phyloP scores from a whole-genome alignment of 2,797 vertebrate genomes.

The Erpetoichthys calabaricus region DNA sequence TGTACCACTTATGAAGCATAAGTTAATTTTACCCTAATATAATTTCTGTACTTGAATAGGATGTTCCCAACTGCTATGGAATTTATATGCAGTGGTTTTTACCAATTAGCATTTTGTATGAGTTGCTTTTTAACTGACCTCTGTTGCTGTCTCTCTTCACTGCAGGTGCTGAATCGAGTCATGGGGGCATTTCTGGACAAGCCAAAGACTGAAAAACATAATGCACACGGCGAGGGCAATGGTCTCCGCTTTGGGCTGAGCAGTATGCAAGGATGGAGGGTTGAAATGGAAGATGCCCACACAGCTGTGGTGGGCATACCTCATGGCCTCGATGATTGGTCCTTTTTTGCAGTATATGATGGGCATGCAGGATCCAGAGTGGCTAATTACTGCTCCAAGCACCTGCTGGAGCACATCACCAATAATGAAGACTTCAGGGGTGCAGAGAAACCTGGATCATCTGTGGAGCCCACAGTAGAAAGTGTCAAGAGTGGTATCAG shows the following conservation, averaged over 20 bases:
- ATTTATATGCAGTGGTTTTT: no score
- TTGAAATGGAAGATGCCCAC: slow-evolving; percentile 98
- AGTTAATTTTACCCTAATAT: no score
- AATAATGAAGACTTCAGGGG: slow-evolving; percentile 76
- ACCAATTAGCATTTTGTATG: no score
- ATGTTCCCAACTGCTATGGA: no score
- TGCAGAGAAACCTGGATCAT: slow-evolving; percentile 46
- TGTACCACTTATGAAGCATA: no score
- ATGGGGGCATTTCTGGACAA: slow-evolving; percentile 99
- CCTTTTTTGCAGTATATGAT: slow-evolving; percentile 94
- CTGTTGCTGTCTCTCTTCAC: slow-evolving; percentile 25
- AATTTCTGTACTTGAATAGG: no score
- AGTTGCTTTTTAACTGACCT: no score
- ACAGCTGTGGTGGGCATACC: slow-evolving; percentile 87
- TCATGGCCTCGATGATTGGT: slow-evolving; percentile 85
- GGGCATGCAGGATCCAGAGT: slow-evolving; percentile 93
- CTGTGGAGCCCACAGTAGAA: slow-evolving; percentile 64
- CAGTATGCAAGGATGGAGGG: slow-evolving; percentile 98
- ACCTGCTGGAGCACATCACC: slow-evolving; percentile 92
- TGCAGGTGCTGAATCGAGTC: slow-evolving; percentile 55
- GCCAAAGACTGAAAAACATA: slow-evolving; percentile 97
- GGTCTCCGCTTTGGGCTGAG: slow-evolving; percentile 85
- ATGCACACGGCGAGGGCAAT: slow-evolving; percentile 82
- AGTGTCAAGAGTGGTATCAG: slow-evolving; percentile 83
- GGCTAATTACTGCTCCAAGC: slow-evolving; percentile 89